phyloP scores from a whole-genome alignment of 2,113 vertebrate genomes.

The Steatornis caripensis region DNA sequence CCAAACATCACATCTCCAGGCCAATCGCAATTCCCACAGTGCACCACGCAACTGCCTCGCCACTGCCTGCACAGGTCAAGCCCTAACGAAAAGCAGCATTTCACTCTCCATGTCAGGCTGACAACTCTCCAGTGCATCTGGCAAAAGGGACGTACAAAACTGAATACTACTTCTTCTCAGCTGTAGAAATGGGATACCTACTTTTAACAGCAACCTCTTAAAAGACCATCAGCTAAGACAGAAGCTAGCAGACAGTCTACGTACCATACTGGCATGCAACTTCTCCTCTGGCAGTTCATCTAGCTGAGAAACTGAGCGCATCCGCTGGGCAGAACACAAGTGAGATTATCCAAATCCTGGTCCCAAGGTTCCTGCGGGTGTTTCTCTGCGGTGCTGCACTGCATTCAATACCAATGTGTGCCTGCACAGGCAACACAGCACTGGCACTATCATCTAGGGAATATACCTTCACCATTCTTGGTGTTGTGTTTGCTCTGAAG shows the following conservation, averaged over 20 bases:
- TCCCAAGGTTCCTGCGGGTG: not conserved
- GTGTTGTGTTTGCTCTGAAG: not conserved
- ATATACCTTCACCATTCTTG: not conserved
- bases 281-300: not conserved
- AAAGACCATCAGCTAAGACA: not conserved
- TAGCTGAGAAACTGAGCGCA: not conserved
- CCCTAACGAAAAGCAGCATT: not conserved
- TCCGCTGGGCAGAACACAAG: not conserved
- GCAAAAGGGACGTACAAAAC: not conserved
- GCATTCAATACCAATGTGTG: not conserved
- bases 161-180: not conserved
- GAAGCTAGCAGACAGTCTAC: not conserved
- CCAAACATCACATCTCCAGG: not conserved
- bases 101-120: not conserved
- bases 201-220: not conserved
- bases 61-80: not conserved
- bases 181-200: not conserved
- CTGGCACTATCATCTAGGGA: not conserved
- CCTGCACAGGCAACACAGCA: not conserved
- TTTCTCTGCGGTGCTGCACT: not conserved
- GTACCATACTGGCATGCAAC: not conserved
- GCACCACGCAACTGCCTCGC: fast-evolving
- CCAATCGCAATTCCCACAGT: not conserved
- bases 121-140: not conserved
- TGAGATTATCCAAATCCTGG: not conserved